Evolutionary conservation across 2,113 vertebrate genomes (phyloP).

Genomic region (Oreocharis arfaki): DNA sequence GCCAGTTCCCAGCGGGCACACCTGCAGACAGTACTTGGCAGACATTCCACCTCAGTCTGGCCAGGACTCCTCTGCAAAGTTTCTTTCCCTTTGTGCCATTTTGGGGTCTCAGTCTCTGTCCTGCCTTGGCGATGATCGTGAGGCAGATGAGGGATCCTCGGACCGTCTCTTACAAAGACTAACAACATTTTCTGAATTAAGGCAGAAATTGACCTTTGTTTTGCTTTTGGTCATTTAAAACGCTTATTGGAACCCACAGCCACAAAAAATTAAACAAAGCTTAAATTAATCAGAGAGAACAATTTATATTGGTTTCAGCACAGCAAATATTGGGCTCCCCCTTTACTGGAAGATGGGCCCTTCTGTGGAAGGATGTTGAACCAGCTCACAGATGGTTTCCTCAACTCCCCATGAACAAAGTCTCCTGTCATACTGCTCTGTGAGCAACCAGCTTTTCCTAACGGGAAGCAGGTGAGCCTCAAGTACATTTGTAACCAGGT

Average conservation of each 20-base stretch:
- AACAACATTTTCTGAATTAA: neutral
- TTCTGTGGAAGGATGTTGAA: neutral
- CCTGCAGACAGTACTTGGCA: too few species aligned
- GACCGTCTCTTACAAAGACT: too few species aligned
- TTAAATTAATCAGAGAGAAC: neutral
- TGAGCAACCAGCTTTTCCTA: neutral
- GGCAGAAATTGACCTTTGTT: neutral
- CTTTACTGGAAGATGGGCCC: neutral
- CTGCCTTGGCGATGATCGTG: too few species aligned
- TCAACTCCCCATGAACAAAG: neutral
- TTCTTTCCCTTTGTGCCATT: too few species aligned
- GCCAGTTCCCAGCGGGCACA: too few species aligned
- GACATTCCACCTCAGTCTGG: too few species aligned
- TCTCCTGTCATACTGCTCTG: neutral
- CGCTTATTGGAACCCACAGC: neutral
- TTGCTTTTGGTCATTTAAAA: neutral
- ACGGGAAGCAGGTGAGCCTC: neutral
- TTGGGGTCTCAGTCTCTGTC: too few species aligned
- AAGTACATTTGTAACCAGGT: neutral
- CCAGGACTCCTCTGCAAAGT: too few species aligned
- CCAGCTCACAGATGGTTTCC: neutral
- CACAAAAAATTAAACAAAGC: neutral
- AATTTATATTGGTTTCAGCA: neutral
- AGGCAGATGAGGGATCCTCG: too few species aligned
- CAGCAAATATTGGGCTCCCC: neutral